Conservation (phyloP, 2,797 vertebrate genomes). For the Uromys caudimaculatus region DNA sequence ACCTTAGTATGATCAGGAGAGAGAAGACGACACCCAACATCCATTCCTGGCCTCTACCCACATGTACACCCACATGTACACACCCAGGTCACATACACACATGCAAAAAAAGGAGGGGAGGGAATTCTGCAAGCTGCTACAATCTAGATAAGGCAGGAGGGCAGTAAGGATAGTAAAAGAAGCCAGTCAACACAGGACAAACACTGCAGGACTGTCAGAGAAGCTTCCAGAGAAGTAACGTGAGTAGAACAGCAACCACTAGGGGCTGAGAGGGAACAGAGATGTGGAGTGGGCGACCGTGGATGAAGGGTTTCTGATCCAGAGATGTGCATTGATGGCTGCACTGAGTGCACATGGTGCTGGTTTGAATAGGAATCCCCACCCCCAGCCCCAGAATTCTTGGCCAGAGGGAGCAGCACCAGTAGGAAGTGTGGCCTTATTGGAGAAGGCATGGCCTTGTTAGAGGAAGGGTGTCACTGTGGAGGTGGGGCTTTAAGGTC, state of each 20-base stretch:
- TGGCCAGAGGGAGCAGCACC: not conserved
- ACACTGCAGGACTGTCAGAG: not conserved
- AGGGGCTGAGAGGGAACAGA: not conserved
- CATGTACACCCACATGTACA: not conserved
- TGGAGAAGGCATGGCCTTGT: not conserved
- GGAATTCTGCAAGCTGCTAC: not conserved
- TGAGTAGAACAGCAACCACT: not conserved
- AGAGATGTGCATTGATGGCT: too few species aligned
- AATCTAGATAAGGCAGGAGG: not conserved
- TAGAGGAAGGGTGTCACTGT: not conserved
- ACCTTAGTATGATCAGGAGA: not conserved
- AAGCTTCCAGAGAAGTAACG: not conserved
- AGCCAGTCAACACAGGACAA: not conserved
- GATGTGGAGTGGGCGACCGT: not conserved
- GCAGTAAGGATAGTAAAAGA: not conserved
- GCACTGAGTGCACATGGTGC: not conserved
- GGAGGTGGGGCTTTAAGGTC: not conserved
- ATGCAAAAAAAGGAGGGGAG: not conserved
- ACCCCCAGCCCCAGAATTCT: too few species aligned
- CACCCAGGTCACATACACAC: not conserved
- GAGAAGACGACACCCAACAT: not conserved
- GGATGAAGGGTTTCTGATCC: not conserved
- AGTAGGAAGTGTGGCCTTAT: not conserved
- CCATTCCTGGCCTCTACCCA: not conserved
- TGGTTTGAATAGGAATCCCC: not conserved